Evolutionary conservation across 2,888 invertebrate species (phyloP), one percentile per base, ranked within the genome.

Genomic region (Rhagium mordax): DNA sequence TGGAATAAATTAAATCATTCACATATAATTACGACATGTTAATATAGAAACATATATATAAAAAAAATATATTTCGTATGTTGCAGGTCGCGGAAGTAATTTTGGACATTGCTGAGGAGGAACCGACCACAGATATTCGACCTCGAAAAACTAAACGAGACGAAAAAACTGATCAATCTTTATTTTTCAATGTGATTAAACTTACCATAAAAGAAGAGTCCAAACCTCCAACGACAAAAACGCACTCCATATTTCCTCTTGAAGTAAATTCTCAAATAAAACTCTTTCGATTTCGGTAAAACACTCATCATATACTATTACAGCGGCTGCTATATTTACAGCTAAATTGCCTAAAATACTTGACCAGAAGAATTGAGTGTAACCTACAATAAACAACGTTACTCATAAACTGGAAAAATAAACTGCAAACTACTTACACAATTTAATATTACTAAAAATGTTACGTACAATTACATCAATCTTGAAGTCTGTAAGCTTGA

Each of bases 141-240:
- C n/a, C n/a, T n/a, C n/a, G n/a, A n/a, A n/a, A n/a, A n/a, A n/a
- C n/a, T n/a, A n/a, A n/a, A n/a, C n/a, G n/a, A n/a, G n/a, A n/a
- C n/a, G n/a, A n/a, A n/a, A n/a, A n/a, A n/a, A 24, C 24, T 24
- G 6, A 4, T 24, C 3, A 3, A 4, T 6, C 24, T 24, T 24
- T 24, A 4, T 3, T 24, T 24, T 3, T 24, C 24, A 6, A 24
- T 24, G 24, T 24, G 6, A 6, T 24, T n/a, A 18, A 62, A 21
- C 51, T 76, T 81, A 86, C 86, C 81, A 81, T 29, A 82, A 73
- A 71, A 84, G 74, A 51, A 83, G 78, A 67, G 77, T 77, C 84
- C 83, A 86, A 61, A 84, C 70, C 61, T 86, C 86, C 16, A 79
- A 69, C 3, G 84, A 83, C 24, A 85, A 74, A 49, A 86, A 61